Conservation (phyloP, 2,797 vertebrate species). For the Danio choprae region DNA sequence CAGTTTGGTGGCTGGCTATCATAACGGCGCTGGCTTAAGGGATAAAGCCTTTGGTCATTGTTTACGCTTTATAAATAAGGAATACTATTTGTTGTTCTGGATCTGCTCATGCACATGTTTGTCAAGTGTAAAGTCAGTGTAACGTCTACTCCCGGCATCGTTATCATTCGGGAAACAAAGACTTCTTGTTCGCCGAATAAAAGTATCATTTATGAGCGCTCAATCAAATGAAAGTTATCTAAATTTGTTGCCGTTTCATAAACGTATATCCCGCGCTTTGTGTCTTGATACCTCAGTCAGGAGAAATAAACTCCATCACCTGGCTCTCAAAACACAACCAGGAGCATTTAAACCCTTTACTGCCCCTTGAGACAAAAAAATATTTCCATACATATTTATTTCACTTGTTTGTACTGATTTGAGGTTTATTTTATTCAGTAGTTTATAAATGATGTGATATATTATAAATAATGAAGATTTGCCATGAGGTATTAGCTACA, state of each 20-base stretch:
- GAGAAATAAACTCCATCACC: neutral
- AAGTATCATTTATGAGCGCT: neutral
- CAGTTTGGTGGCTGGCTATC: neutral
- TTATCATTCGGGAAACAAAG: slow-evolving; percentile 16
- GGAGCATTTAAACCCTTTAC: slow-evolving; percentile 3
- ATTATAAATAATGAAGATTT: too few relatives aligned
- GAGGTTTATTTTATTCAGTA: neutral
- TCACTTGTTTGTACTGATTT: neutral
- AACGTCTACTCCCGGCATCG: neutral
- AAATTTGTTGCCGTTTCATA: neutral
- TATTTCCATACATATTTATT: neutral
- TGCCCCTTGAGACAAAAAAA: neutral
- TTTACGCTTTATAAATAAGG: slow-evolving; percentile 13
- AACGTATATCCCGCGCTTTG: neutral
- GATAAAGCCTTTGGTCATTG: neutral
- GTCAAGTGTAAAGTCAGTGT: neutral
- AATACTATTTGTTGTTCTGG: neutral
- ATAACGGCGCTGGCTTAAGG: neutral
- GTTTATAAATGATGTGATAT: too few relatives aligned
- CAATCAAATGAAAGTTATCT: slow-evolving; percentile 4
- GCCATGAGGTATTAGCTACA: too few relatives aligned
- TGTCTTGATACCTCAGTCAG: neutral
- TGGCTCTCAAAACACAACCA: neutral
- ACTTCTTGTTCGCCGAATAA: neutral
- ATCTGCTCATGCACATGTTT: neutral